Base-by-base conservation (phyloP, 64 coral and sea anemone genomes). In the Exaiptasia diaphana region DNA sequence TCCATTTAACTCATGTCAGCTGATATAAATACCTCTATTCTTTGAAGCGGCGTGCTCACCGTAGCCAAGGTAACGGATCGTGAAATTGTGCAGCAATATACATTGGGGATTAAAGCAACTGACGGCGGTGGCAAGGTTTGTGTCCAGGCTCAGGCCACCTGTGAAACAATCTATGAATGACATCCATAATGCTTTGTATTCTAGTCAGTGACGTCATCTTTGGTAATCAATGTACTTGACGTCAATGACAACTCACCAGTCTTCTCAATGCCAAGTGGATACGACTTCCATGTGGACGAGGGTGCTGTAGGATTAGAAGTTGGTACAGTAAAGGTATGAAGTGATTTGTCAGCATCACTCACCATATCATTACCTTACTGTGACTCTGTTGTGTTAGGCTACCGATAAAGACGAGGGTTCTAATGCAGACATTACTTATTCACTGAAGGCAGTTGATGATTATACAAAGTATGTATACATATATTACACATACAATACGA, bases 121-220 rank as follows among this genome's bases (percentile, higher is more conserved):
- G 91, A 95, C 75, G 91, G 91, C 14, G 80, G 80, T 17, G 74
- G 81, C 38, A 95, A 95, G 80, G 91, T 83, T 33, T 65, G 5
- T 65, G 25, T n/a, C 61, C 61, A 20, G n/a, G 4, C 12, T 28
- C 15, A 64, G 11, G 15, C n/a, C 24, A 65, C 15, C 30, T 24
- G 12, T 65, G 27, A 29, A 0, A 46, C 43, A 46, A 46, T 46
- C 6, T 8, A 46, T 8, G 5, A 7, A 46, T n/a, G n/a, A n/a
- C n/a, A n/a, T 8, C 50, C 25, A 74, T 7, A 13, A 35, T 62
- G 0, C 31, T 64, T 5, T 5, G 4, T 15, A 34, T 64, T 65
- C 21, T 65, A 94, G 91, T 62, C 73, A n/a, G 80, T 41, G 64
- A 88, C 68, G 21, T 77, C 64, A 38, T 60, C 32, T 56, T 71